Conservation (phyloP, 2,888 invertebrate species). For the Alviniconcha strummeri region DNA sequence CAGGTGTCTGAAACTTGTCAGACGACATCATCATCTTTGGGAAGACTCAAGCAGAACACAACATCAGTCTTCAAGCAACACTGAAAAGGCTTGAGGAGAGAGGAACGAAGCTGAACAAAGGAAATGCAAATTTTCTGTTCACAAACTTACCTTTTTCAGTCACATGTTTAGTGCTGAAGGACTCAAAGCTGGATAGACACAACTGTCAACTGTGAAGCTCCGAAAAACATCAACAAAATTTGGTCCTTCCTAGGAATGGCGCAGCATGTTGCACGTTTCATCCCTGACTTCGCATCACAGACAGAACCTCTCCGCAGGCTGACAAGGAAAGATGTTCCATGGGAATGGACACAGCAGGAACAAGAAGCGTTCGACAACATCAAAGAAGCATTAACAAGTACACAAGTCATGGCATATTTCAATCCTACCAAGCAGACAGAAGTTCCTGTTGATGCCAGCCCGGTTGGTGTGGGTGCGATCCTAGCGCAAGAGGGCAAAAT, state of each 20-base stretch:
- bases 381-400: constrained; percentile 39
- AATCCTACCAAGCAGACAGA: constrained; percentile 50
- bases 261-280: background rate
- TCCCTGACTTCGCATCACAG: background rate
- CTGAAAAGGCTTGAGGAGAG: background rate
- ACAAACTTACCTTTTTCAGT: background rate
- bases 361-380: constrained; percentile 44
- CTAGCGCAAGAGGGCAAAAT: constrained; percentile 42
- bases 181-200: background rate
- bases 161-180: background rate
- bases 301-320: background rate
- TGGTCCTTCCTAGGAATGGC: background rate
- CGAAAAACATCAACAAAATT: no score
- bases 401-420: constrained; percentile 43
- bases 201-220: no score
- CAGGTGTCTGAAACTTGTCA: constrained; percentile 67
- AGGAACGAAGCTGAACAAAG: no score
- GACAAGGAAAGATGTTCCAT: constrained; percentile 35
- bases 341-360: constrained; percentile 39
- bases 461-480: constrained; percentile 36
- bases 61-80: background rate
- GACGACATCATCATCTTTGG: constrained; percentile 72
- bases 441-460: constrained; percentile 2
- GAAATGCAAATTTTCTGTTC: no score
- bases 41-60: constrained; percentile 53